These are phyloP conservation scores for Conus betulinus DNA, from an alignment of 1,140 invertebrate species.

Conservation along the genomic window DNA sequence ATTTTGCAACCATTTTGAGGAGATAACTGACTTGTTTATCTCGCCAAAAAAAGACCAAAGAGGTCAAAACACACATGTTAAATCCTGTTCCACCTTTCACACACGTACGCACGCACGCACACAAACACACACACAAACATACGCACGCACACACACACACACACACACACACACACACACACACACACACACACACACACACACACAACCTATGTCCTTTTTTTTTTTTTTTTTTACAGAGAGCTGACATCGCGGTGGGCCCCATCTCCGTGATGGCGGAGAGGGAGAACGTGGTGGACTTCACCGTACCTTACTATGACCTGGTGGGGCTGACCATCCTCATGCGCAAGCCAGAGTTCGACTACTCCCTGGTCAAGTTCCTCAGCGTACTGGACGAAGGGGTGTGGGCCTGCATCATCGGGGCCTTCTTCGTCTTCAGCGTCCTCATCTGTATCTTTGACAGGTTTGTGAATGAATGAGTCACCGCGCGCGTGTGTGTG, in stretches of 20 bases:
- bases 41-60: too few relatives aligned
- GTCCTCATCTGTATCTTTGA: slow-evolving; percentile 97
- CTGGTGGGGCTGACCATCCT: slow-evolving; percentile 72
- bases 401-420: slow-evolving; percentile 97
- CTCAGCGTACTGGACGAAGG: slow-evolving; percentile 95
- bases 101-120: too few relatives aligned
- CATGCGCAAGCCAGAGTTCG: slow-evolving; percentile 79
- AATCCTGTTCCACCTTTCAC: too few relatives aligned
- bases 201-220: neutral
- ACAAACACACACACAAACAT: too few relatives aligned
- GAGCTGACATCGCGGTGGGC: slow-evolving; percentile 70
- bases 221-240: slow-evolving; percentile 39
- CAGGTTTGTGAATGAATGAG: slow-evolving; percentile 77
- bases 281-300: slow-evolving; percentile 72
- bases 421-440: slow-evolving; percentile 84
- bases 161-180: neutral
- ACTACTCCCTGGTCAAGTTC: slow-evolving; percentile 93
- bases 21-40: too few relatives aligned
- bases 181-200: neutral
- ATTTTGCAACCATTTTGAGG: too few relatives aligned
- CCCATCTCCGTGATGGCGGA: slow-evolving; percentile 72
- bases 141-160: too few relatives aligned
- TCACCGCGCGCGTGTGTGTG: neutral
- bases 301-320: slow-evolving; percentile 72
- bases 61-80: too few relatives aligned